Evolutionary conservation across 92 coral and sea anemone species (phyloP).

Genomic region (Galaxea fascicularis): DNA sequence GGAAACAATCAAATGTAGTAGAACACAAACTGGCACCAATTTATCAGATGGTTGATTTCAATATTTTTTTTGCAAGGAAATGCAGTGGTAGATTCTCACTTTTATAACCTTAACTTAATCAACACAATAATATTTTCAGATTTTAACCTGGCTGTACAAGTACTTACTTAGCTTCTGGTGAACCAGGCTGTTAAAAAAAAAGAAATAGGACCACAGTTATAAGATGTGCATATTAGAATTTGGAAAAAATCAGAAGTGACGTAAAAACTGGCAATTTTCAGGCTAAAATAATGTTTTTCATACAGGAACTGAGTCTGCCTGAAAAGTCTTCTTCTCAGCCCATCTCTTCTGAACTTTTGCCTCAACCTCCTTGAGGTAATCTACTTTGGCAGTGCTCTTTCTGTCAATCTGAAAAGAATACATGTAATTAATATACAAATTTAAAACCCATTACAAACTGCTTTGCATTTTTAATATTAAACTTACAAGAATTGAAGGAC

Average conservation of each 20-base stretch:
- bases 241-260: background rate
- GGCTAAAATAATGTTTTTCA: background rate
- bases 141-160: background rate
- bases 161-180: slow-evolving; percentile 53
- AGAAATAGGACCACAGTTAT: background rate
- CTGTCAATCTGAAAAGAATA: slow-evolving; percentile 77
- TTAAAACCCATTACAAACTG: background rate
- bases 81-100: too few species aligned
- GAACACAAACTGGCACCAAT: too few species aligned
- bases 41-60: too few species aligned
- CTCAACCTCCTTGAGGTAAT: slow-evolving; percentile 84
- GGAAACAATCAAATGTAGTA: too few species aligned
- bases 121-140: too few species aligned
- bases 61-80: too few species aligned
- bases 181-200: slow-evolving; percentile 39
- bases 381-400: slow-evolving; percentile 95
- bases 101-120: too few species aligned
- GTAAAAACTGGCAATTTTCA: background rate
- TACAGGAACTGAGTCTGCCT: slow-evolving; percentile 77
- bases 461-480: background rate
- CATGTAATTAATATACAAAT: too few species aligned
- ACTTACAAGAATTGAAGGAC: background rate
- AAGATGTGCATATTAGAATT: background rate
- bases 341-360: slow-evolving; percentile 83
- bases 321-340: slow-evolving; percentile 83